Base-by-base conservation (phyloP, 2,888 invertebrate genomes). In the Phorcus lineatus region DNA sequence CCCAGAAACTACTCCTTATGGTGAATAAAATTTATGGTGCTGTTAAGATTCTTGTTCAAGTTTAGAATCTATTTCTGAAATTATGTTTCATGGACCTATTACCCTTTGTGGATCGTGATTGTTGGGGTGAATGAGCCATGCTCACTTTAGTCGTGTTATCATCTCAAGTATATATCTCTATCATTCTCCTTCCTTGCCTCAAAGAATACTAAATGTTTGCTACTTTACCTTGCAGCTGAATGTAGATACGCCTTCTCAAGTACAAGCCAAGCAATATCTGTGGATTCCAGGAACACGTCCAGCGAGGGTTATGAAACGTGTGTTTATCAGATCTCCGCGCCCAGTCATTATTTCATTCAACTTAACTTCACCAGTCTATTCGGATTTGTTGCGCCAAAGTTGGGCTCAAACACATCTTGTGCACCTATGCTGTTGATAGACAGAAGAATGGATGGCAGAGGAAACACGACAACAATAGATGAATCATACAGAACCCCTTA, bases 181-280 rank as follows among this genome's bases (percentile, higher is more conserved):
- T 36, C 36, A 36, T 36, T 36, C 2, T 36, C 7, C 7, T 2
- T 36, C 36, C 36, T 36, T 36, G 1, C 13, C 13, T 47, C 1
- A 47, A 47, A 11, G 47, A 13, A 11, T 1, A 47, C 13, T 47
- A 47, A 47, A 9, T 6, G 6, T 62, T 16, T 74, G 19, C 74
- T 57, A 81, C 57, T 80, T 74, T 83, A 19, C 75, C 16, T 86
- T 84, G 17, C 88, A 88, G 88, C 86, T 77, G 89, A 88, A 77
- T 89, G 88, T 82, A 87, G 87, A 78, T 87, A 86, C 79, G 88
- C 87, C 53, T 87, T 87, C 81, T 86, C 86, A 11, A 86, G 87
- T 76, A 55, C 31, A 28, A 55, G 55, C 36, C 76, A 53, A 28
- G 55, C 54, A 78, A 88, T 89, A 79, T 82, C 81, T 74, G 89